Percentiles rank a stretch among this genome's conserved stretches.
These are phyloP conservation scores for Pseudomyrmex pallidus DNA, from an alignment of 1,140 invertebrate genomes.

Conservation along the genomic window DNA sequence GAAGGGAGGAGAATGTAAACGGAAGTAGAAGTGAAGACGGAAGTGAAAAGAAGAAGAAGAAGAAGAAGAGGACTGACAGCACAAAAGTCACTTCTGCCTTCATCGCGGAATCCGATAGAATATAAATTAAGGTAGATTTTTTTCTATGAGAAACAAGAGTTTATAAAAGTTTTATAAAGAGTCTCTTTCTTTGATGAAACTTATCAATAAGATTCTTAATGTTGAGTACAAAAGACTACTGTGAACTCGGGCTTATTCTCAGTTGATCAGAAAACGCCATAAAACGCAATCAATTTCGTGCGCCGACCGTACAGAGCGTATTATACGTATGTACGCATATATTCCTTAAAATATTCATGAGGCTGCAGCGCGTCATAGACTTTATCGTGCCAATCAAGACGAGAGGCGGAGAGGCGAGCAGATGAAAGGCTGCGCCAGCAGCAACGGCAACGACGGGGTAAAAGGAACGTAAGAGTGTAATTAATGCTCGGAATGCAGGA, in stretches of 20 bases:
- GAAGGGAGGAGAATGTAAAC: slow-evolving; percentile 36
- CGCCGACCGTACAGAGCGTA: neutral
- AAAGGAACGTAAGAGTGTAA: slow-evolving; percentile 53
- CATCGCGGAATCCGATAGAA: slow-evolving; percentile 4
- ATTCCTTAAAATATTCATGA: slow-evolving; percentile 51
- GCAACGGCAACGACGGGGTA: neutral
- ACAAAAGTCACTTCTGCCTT: slow-evolving; percentile 33
- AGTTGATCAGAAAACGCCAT: neutral
- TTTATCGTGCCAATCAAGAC: slow-evolving; percentile 47
- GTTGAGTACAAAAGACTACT: neutral
- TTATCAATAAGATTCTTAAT: neutral
- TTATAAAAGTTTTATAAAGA: no score
- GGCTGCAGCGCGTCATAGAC: slow-evolving; percentile 2
- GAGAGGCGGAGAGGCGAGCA: slow-evolving; percentile 14
- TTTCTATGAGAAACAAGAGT: neutral
- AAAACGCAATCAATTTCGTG: slow-evolving; percentile 25
- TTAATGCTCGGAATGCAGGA: slow-evolving; percentile 64
- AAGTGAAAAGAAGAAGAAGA: slow-evolving; percentile 12
- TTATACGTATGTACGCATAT: slow-evolving; percentile 27
- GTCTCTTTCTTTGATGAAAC: no score
- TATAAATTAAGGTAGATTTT: slow-evolving; percentile 33
- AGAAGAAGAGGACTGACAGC: slow-evolving; percentile 12
- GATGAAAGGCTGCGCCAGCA: slow-evolving; percentile 35
- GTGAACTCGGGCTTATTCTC: neutral
- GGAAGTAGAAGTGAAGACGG: slow-evolving; percentile 38